Evolutionary conservation across 2,113 vertebrate genomes (phyloP), one percentile per base, ranked within the genome.

Genomic region (Monopterus albus): DNA sequence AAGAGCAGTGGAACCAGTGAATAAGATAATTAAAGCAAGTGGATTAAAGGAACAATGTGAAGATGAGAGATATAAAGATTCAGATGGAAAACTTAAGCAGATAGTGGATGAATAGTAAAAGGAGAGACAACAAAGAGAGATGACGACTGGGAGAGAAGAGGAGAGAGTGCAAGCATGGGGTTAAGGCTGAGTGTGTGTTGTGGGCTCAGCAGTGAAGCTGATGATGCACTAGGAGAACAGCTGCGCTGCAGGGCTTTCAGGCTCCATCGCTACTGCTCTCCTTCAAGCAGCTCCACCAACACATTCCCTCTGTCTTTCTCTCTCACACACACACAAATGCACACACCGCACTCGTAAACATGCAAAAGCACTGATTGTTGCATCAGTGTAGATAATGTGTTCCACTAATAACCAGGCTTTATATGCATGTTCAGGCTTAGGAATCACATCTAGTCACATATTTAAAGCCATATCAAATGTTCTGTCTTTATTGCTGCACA

Each of bases 191-290:
- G 87, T 71, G 84, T 90, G 82, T 79, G 84, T 84, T 83, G 75
- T 86, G 84, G 64, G 82, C 83, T 88, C 83, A 83, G 82, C 74
- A 74, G 82, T 74, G 84, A 91, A 88, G 90, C 88, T 91, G 89
- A 92, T 77, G 86, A 86, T 91, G 88, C 82, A 86, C 79, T 72
- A 72, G 87, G 85, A 89, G 90, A 92, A 91, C 89, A 92, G 90
- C 83, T 91, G 84, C 70, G 87, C 90, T 89, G 84, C 85, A 87
- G 88, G 92, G 87, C 85, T 86, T 89, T 91, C 81, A 84, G 86
- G 87, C 85, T 90, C 88, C 86, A 90, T 92, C 90, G 89, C 88
- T 90, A 91, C 85, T 83, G 90, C 89, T 92, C 89, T 91, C 87
- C 91, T 91, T 92, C 92, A 92, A 90, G 78, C 78, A 85, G 82